Percentiles rank a stretch among this genome's conserved stretches.
These are phyloP conservation scores for Orthonevra nobilis DNA, from an alignment of 2,888 invertebrate genomes.

Conservation along the genomic window DNA sequence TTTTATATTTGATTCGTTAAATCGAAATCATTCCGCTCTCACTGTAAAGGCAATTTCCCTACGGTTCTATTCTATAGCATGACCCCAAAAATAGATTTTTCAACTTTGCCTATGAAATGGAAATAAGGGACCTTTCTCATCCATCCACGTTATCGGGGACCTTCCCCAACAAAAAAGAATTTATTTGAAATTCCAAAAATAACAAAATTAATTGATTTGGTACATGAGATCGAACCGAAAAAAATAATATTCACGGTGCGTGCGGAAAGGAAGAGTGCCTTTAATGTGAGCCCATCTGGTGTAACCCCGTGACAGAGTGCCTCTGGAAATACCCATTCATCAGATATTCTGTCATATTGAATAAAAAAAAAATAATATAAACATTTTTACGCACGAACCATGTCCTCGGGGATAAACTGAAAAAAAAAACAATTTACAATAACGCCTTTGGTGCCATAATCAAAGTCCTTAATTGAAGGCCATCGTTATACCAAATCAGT, in stretches of 20 bases:
- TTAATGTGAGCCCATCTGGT: background rate
- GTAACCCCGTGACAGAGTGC: background rate
- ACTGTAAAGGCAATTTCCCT: conserved; percentile 5
- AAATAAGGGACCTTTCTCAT: background rate
- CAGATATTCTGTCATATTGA: background rate
- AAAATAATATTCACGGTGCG: too few relatives aligned
- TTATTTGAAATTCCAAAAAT: conserved; percentile 17
- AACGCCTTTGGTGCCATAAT: conserved; percentile 35
- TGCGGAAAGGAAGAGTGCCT: background rate
- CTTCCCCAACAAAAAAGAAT: too few relatives aligned
- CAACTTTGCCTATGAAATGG: background rate
- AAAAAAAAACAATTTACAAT: conserved; percentile 16
- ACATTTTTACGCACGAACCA: conserved; percentile 31
- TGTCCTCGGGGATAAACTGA: background rate
- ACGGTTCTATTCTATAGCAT: background rate
- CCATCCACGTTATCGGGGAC: background rate
- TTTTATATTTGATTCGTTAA: conserved; percentile 2
- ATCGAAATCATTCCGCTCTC: conserved; percentile 5
- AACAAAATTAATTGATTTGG: conserved; percentile 27
- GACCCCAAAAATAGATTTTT: background rate
- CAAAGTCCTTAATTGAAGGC: conserved; percentile 47
- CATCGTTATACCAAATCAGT: conserved; percentile 29
- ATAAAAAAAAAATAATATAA: conserved; percentile 3
- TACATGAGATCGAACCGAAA: conserved; percentile 2
- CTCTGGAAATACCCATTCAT: too few relatives aligned